A percentile compares a stretch with the other conserved stretches of the same genome.
Evolutionary conservation across 1,140 invertebrate genomes (phyloP).

Genomic region (Charaxes varanes): DNA sequence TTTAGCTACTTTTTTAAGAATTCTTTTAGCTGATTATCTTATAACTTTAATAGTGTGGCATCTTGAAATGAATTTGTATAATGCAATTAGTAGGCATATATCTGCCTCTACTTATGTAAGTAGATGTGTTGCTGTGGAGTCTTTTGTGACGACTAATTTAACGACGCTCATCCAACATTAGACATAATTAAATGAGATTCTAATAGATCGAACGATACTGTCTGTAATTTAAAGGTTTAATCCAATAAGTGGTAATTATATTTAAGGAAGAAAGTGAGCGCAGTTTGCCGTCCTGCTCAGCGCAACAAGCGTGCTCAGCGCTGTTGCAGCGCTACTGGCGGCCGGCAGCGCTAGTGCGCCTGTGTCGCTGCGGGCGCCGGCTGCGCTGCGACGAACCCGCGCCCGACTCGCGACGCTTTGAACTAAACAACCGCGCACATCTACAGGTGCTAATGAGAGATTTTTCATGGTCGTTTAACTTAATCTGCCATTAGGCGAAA

Average conservation of each 20-base stretch:
- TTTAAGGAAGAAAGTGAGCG: slow-evolving; percentile 60
- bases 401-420: slow-evolving; percentile 10
- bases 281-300: slow-evolving; percentile 33
- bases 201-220: no score
- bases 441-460: slow-evolving; percentile 37
- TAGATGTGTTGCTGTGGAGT: no score
- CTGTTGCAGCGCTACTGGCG: slow-evolving; percentile 50
- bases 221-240: no score
- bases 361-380: slow-evolving; percentile 47
- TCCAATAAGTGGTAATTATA: not conserved
- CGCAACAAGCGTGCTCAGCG: slow-evolving; percentile 42
- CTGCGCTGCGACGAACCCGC: slow-evolving; percentile 40
- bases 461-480: no score
- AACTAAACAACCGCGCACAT: slow-evolving; percentile 49
- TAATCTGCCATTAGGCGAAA: not conserved
- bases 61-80: no score
- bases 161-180: no score
- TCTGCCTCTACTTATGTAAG: no score
- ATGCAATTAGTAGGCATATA: no score
- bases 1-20: slow-evolving; percentile 2
- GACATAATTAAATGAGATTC: no score
- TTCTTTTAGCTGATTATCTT: no score
- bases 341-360: slow-evolving; percentile 40
- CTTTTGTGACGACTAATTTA: no score
- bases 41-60: no score